phyloP scores from a whole-genome alignment of 2,797 vertebrate species.

The Dermochelys coriacea region DNA sequence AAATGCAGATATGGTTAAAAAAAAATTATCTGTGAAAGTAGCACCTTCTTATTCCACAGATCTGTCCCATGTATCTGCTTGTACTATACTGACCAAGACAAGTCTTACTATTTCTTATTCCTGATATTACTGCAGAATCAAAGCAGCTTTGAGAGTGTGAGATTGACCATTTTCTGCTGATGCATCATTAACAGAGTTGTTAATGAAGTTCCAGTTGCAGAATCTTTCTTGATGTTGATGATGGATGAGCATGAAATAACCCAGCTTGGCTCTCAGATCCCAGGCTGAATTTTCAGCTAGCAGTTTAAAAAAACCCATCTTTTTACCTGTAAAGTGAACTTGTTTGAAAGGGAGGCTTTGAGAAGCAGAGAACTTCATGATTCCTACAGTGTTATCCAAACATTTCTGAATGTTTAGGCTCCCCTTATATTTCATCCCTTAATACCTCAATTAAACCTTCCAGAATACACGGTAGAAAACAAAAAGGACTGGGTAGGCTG shows the following conservation, averaged over 20 bases:
- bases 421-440: not conserved
- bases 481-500: rapidly evolving
- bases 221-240: not conserved
- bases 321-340: not conserved
- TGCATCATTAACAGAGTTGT: not conserved
- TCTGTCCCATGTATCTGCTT: rapidly evolving
- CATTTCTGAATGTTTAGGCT: not conserved
- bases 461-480: not conserved
- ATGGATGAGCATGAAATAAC: not conserved
- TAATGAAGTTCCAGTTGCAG: rapidly evolving
- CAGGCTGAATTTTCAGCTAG: rapidly evolving
- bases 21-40: not conserved
- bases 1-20: not conserved
- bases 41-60: not conserved
- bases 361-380: not conserved
- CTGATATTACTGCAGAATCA: not conserved
- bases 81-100: not conserved
- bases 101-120: rapidly evolving
- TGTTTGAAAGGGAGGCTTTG: not conserved
- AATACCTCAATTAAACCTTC: rapidly evolving
- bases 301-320: rapidly evolving
- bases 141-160: not conserved
- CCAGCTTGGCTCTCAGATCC: not conserved
- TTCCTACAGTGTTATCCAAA: not conserved
- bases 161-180: not conserved